A percentile compares a stretch with the other conserved stretches of the same genome.
Conservation (phyloP, 1,140 invertebrate species). For the Belonocnema kinseyi region DNA sequence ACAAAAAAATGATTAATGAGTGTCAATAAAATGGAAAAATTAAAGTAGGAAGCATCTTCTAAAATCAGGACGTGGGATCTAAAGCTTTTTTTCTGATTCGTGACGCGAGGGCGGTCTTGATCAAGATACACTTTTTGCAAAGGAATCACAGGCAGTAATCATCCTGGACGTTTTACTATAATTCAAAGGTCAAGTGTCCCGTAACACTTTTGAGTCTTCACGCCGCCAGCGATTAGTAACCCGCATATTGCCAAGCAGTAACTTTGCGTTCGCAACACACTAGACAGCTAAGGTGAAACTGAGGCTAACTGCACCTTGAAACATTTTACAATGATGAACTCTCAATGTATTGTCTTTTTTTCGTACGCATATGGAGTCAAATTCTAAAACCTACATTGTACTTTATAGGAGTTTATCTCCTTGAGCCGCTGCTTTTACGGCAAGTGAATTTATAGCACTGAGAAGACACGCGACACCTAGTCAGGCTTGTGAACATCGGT, state of each 20-base stretch:
- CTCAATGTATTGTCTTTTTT: neutral
- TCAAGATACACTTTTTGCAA: constrained; percentile 21
- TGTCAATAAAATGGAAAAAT: neutral
- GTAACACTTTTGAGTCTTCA: constrained; percentile 29
- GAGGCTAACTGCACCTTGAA: constrained; percentile 15
- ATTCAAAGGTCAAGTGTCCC: constrained; percentile 29
- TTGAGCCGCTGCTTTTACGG: constrained; percentile 26
- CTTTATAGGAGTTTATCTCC: neutral
- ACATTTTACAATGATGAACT: neutral
- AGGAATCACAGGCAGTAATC: constrained; percentile 17
- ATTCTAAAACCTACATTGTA: neutral
- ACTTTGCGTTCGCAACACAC: neutral
- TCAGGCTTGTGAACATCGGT: constrained; percentile 56
- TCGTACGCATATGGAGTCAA: too few relatives aligned
- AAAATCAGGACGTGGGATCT: constrained; percentile 7
- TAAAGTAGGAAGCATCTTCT: neutral
- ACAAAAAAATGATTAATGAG: constrained; percentile 45
- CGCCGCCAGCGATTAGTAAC: constrained; percentile 30
- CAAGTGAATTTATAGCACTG: constrained; percentile 34
- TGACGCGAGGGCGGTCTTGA: constrained; percentile 45
- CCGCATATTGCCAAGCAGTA: constrained; percentile 3
- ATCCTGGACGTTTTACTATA: constrained; percentile 27
- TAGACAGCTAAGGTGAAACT: constrained; percentile 6
- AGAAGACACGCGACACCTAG: constrained; percentile 29
- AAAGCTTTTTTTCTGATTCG: constrained; percentile 32